Percentiles rank a stretch among this genome's conserved stretches.
phyloP scores from a whole-genome alignment of 2,797 vertebrate species.

The Acanthornis magna region DNA sequence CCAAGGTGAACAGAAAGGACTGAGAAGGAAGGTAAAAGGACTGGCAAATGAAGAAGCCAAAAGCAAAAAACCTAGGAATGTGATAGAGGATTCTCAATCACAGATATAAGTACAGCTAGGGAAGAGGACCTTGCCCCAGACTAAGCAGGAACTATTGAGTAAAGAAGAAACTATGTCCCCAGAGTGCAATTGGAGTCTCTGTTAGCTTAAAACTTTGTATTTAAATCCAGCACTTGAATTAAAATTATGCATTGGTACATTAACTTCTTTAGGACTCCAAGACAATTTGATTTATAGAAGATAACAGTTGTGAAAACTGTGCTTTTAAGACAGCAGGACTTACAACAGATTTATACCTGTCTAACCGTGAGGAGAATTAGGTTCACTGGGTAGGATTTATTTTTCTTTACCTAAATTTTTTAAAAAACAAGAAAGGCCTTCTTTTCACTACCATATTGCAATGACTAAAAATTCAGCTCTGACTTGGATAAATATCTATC shows the following conservation, averaged over 20 bases:
- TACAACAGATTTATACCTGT: background rate
- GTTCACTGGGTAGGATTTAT: background rate
- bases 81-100: background rate
- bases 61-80: background rate
- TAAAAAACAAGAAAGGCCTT: background rate
- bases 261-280: background rate
- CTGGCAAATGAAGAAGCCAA: background rate
- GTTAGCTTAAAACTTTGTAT: background rate
- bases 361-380: background rate
- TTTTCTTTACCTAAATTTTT: background rate
- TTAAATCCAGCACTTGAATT: background rate
- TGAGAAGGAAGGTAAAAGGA: background rate
- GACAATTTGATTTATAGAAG: background rate
- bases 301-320: background rate
- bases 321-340: background rate
- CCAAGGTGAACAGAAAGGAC: background rate
- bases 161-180: background rate
- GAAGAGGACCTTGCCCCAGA: background rate
- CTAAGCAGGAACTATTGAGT: background rate
- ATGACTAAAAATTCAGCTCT: constrained; percentile 21
- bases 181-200: background rate
- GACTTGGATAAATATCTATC: constrained; percentile 30
- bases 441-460: background rate
- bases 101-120: background rate
- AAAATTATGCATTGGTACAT: background rate